A percentile compares a stretch with the other conserved stretches of the same genome.
Evolutionary conservation across 2,113 vertebrate genomes (phyloP).

Genomic region (Balaenoptera acutorostrata): DNA sequence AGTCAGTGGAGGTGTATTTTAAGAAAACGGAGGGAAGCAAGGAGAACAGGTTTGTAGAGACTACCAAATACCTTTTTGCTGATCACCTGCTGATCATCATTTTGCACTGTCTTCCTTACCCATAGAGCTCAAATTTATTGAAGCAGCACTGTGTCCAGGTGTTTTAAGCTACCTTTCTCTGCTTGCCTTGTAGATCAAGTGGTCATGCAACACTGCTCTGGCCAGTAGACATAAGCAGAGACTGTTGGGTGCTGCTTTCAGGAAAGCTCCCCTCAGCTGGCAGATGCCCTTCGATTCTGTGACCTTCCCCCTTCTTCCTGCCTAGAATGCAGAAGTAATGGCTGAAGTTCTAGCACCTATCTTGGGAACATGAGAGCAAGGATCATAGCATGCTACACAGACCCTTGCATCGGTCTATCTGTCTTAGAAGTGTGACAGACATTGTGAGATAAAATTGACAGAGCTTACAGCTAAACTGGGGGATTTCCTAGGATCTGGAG

Average conservation of each 20-base stretch:
- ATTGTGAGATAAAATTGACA: conserved; percentile 22
- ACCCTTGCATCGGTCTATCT: background rate
- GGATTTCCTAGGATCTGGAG: background rate
- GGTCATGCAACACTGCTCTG: background rate
- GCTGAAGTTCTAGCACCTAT: background rate
- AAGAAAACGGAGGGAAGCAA: background rate
- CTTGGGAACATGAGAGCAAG: background rate
- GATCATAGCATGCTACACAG: background rate
- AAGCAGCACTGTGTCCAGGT: background rate
- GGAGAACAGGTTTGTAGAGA: background rate
- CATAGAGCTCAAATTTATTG: no score
- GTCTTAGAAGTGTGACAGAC: background rate
- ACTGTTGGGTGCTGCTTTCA: background rate
- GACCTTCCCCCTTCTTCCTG: background rate
- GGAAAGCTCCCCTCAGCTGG: background rate
- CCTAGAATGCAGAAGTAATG: background rate
- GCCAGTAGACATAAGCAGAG: background rate
- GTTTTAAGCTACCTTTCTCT: background rate
- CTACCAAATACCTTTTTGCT: background rate
- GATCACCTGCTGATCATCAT: background rate
- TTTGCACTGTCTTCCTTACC: background rate
- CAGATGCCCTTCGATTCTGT: background rate
- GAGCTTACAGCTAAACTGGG: background rate
- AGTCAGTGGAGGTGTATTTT: background rate
- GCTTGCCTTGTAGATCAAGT: background rate